phyloP scores from a whole-genome alignment of 1,140 invertebrate species.

The Heliconius congener region DNA sequence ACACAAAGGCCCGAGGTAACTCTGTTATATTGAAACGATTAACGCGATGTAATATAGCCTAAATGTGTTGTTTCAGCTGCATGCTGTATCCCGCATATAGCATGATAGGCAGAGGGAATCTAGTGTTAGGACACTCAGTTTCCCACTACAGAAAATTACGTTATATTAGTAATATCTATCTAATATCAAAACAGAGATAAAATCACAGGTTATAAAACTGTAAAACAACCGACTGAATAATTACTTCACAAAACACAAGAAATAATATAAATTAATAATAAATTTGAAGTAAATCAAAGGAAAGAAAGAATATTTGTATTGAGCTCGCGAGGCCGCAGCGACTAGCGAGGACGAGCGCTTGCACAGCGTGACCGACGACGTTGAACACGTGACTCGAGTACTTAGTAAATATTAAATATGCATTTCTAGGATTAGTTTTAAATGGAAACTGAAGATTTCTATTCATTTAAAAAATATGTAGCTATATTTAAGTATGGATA shows the following conservation, averaged over 20 bases:
- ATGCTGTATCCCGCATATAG: background rate
- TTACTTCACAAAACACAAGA: too few relatives aligned
- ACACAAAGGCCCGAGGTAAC: too few relatives aligned
- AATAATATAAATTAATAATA: background rate
- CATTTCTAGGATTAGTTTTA: background rate
- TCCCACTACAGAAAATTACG: too few relatives aligned
- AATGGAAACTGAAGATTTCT: background rate
- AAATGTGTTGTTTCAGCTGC: too few relatives aligned
- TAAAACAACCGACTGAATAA: too few relatives aligned
- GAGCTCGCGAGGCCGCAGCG: background rate
- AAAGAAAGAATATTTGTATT: background rate
- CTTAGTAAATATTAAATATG: background rate
- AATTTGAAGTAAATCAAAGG: background rate
- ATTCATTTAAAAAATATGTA: background rate
- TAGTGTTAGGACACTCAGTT: too few relatives aligned
- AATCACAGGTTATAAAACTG: too few relatives aligned
- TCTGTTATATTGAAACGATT: too few relatives aligned
- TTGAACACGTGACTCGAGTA: background rate
- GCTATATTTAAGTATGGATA: too few relatives aligned
- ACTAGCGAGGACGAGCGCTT: background rate
- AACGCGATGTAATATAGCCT: too few relatives aligned
- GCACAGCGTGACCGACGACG: background rate
- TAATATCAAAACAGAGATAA: too few relatives aligned
- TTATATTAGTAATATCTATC: too few relatives aligned
- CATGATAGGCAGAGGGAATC: background rate